Conservation (phyloP, 2,797 vertebrate species). For the Sebastes taczanowskii region DNA sequence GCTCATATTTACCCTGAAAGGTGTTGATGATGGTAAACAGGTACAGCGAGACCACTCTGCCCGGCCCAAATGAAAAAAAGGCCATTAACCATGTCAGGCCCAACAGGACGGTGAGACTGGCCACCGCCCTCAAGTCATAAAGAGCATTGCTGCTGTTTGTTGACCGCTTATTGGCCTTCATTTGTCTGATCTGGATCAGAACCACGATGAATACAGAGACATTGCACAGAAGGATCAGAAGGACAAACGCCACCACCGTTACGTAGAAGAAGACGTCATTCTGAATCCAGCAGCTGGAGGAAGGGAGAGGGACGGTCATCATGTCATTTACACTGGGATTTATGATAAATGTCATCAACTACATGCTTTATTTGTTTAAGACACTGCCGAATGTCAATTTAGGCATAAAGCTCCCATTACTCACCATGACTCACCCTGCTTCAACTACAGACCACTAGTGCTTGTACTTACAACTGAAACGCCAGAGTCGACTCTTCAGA, state of each 20-base stretch:
- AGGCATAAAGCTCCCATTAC: background rate
- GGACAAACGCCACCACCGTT: constrained; percentile 84
- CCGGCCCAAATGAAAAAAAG: constrained; percentile 87
- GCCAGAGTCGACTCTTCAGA: background rate
- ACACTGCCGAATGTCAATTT: background rate
- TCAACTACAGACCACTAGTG: background rate
- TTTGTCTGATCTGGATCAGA: constrained; percentile 84
- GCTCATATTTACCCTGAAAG: constrained; percentile 85
- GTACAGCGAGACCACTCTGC: constrained; percentile 83
- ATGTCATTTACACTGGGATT: background rate
- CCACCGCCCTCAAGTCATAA: constrained; percentile 83
- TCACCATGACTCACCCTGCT: background rate
- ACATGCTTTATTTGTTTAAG: background rate
- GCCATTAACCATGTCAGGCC: constrained; percentile 89
- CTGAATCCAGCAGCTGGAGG: constrained; percentile 76
- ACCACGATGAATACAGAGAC: constrained; percentile 85
- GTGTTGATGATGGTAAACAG: constrained; percentile 89
- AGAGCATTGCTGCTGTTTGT: constrained; percentile 56
- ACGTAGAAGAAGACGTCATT: constrained; percentile 79
- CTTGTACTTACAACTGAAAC: constrained; percentile 83
- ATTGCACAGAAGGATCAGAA: constrained; percentile 87
- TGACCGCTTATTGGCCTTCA: constrained; percentile 75
- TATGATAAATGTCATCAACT: background rate
- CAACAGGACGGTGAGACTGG: constrained; percentile 87
- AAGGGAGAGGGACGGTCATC: background rate